phyloP scores from a whole-genome alignment of 2,113 vertebrate genomes.

The Calidris pugnax region DNA sequence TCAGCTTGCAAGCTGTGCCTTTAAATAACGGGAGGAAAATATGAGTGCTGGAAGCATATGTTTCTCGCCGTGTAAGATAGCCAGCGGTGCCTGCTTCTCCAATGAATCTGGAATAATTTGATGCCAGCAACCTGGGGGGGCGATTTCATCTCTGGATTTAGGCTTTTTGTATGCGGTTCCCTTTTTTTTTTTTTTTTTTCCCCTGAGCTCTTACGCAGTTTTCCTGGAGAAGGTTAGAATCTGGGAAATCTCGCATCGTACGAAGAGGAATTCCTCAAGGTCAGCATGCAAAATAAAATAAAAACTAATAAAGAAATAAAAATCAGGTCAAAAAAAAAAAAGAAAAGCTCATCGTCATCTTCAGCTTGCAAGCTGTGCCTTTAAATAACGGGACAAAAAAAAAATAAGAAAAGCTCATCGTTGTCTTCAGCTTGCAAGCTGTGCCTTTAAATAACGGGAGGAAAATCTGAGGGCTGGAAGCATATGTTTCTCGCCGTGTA shows the following conservation, averaged over 20 bases:
- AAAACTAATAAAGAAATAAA: not conserved
- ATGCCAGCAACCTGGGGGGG: not conserved
- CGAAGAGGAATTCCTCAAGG: slow-evolving; percentile 10
- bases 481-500: slow-evolving; percentile 30
- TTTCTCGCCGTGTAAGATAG: slow-evolving; percentile 32
- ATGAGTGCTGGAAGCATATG: slow-evolving; percentile 1
- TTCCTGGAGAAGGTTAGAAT: not conserved
- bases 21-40: slow-evolving; percentile 22
- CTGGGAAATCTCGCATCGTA: slow-evolving; percentile 24
- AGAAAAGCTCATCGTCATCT: not conserved
- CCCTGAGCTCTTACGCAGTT: not conserved
- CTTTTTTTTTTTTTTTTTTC: not conserved
- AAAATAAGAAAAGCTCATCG: not conserved
- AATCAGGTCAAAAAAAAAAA: not conserved
- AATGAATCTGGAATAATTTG: slow-evolving; percentile 20
- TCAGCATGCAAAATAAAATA: not conserved
- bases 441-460: not conserved
- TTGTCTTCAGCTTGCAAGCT: not conserved
- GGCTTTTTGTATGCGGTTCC: not conserved
- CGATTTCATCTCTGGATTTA: slow-evolving; percentile 23
- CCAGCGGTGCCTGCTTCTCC: slow-evolving; percentile 46
- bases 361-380: not conserved
- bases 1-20: not conserved
- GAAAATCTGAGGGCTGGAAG: slow-evolving; percentile 34
- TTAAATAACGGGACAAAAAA: too few species aligned